Conservation (phyloP, 2,888 invertebrate genomes). For the Tetranychus piercei region DNA sequence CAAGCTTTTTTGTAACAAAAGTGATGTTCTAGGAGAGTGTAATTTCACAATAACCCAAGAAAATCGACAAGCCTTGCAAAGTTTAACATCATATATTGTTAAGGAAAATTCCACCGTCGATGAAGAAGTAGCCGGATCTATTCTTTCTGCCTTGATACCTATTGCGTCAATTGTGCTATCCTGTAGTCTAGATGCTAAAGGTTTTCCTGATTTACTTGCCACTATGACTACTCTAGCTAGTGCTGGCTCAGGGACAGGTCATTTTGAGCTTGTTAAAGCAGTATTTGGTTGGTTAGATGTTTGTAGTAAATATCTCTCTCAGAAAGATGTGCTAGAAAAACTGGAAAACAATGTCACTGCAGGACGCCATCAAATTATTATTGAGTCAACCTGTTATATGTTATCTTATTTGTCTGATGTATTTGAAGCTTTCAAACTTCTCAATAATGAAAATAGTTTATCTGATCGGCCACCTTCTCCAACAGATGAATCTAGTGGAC, state of each 20-base stretch:
- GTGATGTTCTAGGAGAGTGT: not conserved
- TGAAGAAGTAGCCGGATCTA: constrained; percentile 44
- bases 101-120: constrained; percentile 32
- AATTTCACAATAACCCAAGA: constrained; percentile 33
- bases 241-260: constrained; percentile 60
- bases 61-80: constrained; percentile 50
- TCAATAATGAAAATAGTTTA: constrained; percentile 7
- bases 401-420: constrained; percentile 66
- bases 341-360: constrained; percentile 37
- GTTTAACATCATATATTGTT: constrained; percentile 51
- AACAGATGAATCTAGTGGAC: constrained; percentile 10
- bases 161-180: constrained; percentile 48
- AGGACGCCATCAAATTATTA: constrained; percentile 31
- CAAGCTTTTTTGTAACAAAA: constrained; percentile 27
- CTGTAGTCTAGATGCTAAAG: constrained; percentile 44
- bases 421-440: constrained; percentile 39
- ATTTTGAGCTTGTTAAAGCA: constrained; percentile 58
- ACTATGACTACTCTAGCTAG: constrained; percentile 68
- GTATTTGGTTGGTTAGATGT: constrained; percentile 53
- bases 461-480: constrained; percentile 7
- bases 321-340: constrained; percentile 42
- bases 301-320: constrained; percentile 41
- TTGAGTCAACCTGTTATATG: constrained; percentile 50
- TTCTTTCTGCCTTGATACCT: constrained; percentile 53
- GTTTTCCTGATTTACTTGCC: constrained; percentile 56